Evolutionary conservation across 2,888 invertebrate genomes (phyloP).

Genomic region (Andrena trimmerana): DNA sequence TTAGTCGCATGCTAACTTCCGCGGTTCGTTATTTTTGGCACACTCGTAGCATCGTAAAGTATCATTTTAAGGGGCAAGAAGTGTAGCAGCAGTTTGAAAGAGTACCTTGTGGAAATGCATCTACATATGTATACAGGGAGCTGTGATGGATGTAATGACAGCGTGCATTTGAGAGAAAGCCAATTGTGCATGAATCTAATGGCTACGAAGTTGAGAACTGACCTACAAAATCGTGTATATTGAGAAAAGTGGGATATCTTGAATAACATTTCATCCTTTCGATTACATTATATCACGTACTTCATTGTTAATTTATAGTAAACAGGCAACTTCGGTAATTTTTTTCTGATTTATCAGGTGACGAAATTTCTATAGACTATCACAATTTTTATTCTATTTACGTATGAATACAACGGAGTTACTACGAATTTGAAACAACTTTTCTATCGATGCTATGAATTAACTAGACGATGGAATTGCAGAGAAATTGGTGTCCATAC

Average conservation of each 20-base stretch:
- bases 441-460: too few species aligned
- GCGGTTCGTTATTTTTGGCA: not conserved
- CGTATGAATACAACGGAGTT: too few species aligned
- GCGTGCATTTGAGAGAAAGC: conserved; percentile 4
- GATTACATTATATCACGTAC: not conserved
- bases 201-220: conserved; percentile 1
- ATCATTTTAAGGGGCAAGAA: not conserved
- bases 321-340: not conserved
- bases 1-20: not conserved
- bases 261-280: not conserved
- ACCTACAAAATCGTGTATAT: not conserved
- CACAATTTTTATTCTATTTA: too few species aligned
- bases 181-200: not conserved
- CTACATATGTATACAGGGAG: not conserved
- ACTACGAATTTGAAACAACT: too few species aligned
- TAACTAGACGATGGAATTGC: too few species aligned
- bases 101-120: not conserved
- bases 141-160: conserved; percentile 1
- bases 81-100: not conserved
- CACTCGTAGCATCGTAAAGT: not conserved
- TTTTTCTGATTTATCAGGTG: too few species aligned
- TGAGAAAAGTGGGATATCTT: not conserved
- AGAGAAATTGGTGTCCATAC: too few species aligned
- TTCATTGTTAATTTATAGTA: not conserved
- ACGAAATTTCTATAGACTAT: too few species aligned